phyloP scores from a whole-genome alignment of 1,140 invertebrate genomes.

The Cotesia typhae region DNA sequence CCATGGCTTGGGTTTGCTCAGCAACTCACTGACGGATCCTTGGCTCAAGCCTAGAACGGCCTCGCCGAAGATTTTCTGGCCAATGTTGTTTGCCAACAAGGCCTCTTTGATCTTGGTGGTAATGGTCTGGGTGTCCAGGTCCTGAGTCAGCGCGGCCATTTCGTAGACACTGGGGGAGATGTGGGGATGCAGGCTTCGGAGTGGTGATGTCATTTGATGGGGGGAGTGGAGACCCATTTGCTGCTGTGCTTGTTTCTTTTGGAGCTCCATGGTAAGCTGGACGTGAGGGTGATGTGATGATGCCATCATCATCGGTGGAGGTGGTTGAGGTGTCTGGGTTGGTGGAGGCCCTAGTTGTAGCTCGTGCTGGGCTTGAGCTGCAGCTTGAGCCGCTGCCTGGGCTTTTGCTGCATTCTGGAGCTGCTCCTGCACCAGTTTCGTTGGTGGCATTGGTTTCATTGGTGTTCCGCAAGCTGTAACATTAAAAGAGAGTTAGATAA shows the following conservation, averaged over 20 bases:
- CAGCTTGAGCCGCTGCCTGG: constrained; percentile 60
- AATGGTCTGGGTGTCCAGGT: constrained; percentile 95
- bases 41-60: constrained; percentile 95
- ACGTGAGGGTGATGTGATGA: constrained; percentile 57
- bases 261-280: constrained; percentile 70
- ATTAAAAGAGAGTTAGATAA: constrained; percentile 4
- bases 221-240: constrained; percentile 69
- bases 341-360: constrained; percentile 62
- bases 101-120: constrained; percentile 98
- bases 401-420: constrained; percentile 65
- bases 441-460: constrained; percentile 79
- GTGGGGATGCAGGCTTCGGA: constrained; percentile 79
- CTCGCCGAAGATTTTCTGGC: constrained; percentile 98
- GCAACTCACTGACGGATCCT: constrained; percentile 94
- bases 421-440: constrained; percentile 77
- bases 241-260: constrained; percentile 72
- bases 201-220: constrained; percentile 71
- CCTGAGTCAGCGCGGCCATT: constrained; percentile 95
- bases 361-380: constrained; percentile 61
- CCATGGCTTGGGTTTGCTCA: constrained; percentile 99
- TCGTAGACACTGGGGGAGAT: constrained; percentile 91
- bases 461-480: constrained; percentile 74
- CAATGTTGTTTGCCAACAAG: constrained; percentile 94
- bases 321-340: constrained; percentile 55
- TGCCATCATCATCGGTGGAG: constrained; percentile 60